Base-by-base conservation (phyloP, 1,140 invertebrate species). In the Drosophila dunni region DNA sequence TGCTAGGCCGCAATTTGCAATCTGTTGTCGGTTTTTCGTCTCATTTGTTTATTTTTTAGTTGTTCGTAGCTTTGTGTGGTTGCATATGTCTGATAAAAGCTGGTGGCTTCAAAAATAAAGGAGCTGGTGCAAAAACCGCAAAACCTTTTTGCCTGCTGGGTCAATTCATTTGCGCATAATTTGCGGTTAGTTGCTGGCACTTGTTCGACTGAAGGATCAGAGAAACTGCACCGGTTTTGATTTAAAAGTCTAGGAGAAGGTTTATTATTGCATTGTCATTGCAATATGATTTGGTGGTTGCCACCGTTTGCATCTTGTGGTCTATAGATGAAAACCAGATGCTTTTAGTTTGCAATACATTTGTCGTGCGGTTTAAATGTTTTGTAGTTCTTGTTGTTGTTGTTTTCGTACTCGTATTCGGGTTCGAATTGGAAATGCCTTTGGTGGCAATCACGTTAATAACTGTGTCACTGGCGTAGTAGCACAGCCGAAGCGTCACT, bases 161-260 rank as follows among this genome's bases (percentile, higher is more conserved):
- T 38, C 83, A 83, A 88, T 88, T 88, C 83, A 88, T 88, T 88
- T 88, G 79, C 56, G 58, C 78, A 78, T 88, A 88, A 88, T 88
- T 88, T 88, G 83, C 83, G 83, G 84, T 88, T 51, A 11, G 7
- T 17, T 13, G 29, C 50, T 45, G 56, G 61, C 83, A 86, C 83
- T 86, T 88, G 83, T 77, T 73, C 75, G 17, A 50, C 24, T 7
- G 40, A 71, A 82, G 79, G 83, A 82, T 79, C 82, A 83, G 62
- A 75, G 79, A 58, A 53, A 66, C 72, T 66, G 53, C 29, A 67
- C 75, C 67, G 75, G 63, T 63, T 82, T 34, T 73, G 83, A 88
- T 81, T 85, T 81, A 75, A 86, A 61, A 57, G 78, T 60, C 65
- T 79, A 77, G 84, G 78, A 70, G 40, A 63, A 50, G 63, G 61